Evolutionary conservation across 1,140 invertebrate species (phyloP), one percentile per base, ranked within the genome.

Genomic region (Aphis craccivora): DNA sequence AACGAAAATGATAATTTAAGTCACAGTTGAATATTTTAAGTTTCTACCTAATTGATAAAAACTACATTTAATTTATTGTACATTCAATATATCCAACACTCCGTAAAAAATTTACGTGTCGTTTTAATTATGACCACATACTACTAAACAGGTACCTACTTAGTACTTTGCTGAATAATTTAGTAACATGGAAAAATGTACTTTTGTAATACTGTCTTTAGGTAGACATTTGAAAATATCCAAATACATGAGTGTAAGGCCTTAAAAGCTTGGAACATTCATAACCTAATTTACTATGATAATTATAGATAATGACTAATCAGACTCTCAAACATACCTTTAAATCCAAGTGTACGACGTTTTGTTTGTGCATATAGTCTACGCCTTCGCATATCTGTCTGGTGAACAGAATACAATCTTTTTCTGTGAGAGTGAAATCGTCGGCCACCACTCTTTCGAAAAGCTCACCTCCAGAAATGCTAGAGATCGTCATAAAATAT

Each of bases 401-500:
- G 95, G 99, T 96, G 95, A 99, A 99, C n/a, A 98, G 96, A 87
- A 98, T 97, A 95, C 98, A 98, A 95, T 99, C 98, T 94, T 96
- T 96, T 96, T 99, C 98, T 5, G 98, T 99, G 23, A 99, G 95
- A 1, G 98, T 98, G 95, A 99, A 98, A 95, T 99, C 98, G 94
- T 99, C 98, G 8, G 97, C 98, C 0, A 98, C 97, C 14, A 99
- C 98, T 93, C 98, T 96, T 95, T 99, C 98, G 94, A 99, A 99
- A 51, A 99, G 95, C 95, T 99, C 98, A 2, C 98, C 98, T 40
- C 98, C 98, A 94, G 97, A 97, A 94, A 99, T 97, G 95, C 98
- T 99, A 95, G 45, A 95, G 30, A 5, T 18, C 4, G 18, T n/a
- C 0, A 67, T n/a, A 67, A 67, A 67, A 2, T 35, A n/a, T 18